Conservation (phyloP, 30 jellyfish, hydroid and myxozoan species). For the Hydra vulgaris region DNA sequence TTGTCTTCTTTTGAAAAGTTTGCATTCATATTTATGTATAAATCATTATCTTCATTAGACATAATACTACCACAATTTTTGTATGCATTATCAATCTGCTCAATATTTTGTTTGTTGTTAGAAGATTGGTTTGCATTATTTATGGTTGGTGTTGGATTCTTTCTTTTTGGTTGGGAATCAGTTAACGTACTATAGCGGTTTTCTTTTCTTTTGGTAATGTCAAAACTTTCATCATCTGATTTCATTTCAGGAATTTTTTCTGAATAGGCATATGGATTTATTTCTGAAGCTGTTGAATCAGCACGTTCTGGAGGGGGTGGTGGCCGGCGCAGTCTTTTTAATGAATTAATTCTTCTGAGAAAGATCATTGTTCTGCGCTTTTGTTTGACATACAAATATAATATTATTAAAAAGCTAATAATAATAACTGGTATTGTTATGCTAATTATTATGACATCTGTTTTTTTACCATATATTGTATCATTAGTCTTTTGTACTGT, state of each 20-base stretch:
- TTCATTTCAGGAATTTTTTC: slow-evolving; percentile 5
- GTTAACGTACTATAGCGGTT: not conserved
- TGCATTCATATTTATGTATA: slow-evolving; percentile 16
- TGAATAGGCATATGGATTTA: slow-evolving; percentile 17
- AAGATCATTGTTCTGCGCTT: slow-evolving; percentile 11
- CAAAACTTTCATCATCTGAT: slow-evolving; percentile 16
- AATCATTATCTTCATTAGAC: slow-evolving; percentile 7
- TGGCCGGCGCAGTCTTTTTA: slow-evolving; percentile 18
- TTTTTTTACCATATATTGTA: too few relatives aligned
- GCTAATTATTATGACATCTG: not conserved
- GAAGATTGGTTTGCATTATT: not conserved
- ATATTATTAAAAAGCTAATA: not conserved
- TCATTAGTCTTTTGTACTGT: not conserved
- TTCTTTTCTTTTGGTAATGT: not conserved
- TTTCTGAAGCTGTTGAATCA: not conserved
- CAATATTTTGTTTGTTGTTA: not conserved
- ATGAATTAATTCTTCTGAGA: slow-evolving; percentile 13
- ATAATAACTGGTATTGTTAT: not conserved
- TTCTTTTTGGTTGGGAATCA: not conserved
- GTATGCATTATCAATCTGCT: not conserved
- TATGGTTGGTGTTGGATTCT: not conserved
- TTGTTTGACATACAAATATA: slow-evolving; percentile 2
- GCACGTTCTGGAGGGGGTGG: slow-evolving; percentile 18
- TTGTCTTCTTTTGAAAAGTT: not conserved
- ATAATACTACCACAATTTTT: not conserved